Evolutionary conservation across 2,888 invertebrate species (phyloP), one percentile per base, ranked within the genome.

Genomic region (Onthophagus sagittarius): DNA sequence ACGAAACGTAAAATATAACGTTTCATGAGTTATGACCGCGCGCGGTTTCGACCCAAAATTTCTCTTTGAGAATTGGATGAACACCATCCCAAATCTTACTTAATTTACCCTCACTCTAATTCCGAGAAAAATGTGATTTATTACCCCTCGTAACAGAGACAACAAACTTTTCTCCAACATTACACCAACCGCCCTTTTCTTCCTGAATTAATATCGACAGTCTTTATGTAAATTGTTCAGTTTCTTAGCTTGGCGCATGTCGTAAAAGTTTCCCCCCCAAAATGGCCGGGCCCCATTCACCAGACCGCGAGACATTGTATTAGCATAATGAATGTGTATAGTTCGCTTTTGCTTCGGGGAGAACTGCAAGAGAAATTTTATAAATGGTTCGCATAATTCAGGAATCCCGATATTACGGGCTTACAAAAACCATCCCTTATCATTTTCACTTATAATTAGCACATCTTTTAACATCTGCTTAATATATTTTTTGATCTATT

Each of bases 241-340:
- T 67, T 71, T 31, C 71, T 62, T 62, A 39, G 53, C 23, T 62
- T 31, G 32, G 67, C 13, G 31, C 32, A 67, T 23, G 71, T 71
- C 62, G 62, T 71, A 71, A 71, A 70, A 71, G 71, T 71, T 71
- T 62, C 62, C 13, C 39, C 71, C 67, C 67, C 67, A 23, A 15
- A 31, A n/a, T 23, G n/a, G n/a, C 31, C n/a, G 67, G 31, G 32
- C 31, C 67, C 67, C 23, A 31, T 67, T 32, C 23, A 32, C 67
- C 67, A 23, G 23, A 67, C 67, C 67, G 62, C 62, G 62, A 31
- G 39, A 71, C 62, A 71, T 71, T 62, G 71, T 71, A 71, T 71
- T 71, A 71, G 71, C 71, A 71, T 71, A 71, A 71, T 71, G 62
- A 71, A 71, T 71, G 71, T 71, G 71, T 62, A 71, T 62, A 71